A percentile compares a stretch with the other conserved stretches of the same genome.
Conservation (phyloP, 2,797 vertebrate genomes). For the Notolepis coatsorum region DNA sequence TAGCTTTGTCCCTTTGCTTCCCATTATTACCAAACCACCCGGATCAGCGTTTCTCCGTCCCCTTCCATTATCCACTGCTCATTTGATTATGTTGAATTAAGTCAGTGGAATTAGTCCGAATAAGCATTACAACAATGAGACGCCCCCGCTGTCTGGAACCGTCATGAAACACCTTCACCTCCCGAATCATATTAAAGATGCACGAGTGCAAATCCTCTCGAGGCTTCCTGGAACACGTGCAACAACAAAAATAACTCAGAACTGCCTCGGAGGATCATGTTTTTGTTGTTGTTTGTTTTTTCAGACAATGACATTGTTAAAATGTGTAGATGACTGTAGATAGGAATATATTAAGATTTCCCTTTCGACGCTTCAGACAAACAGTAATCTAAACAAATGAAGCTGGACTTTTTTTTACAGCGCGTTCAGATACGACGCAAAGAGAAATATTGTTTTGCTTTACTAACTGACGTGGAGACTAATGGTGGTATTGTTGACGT, state of each 20-base stretch:
- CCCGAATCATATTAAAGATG: constrained; percentile 43
- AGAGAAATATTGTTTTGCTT: no score
- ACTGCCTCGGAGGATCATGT: not conserved
- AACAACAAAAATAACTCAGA: constrained; percentile 12
- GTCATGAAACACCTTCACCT: constrained; percentile 20
- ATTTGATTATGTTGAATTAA: no score
- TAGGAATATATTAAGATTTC: not conserved
- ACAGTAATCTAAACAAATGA: not conserved
- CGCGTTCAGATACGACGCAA: no score
- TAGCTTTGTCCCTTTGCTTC: not conserved
- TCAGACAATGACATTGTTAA: not conserved
- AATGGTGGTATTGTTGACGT: no score
- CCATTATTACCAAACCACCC: not conserved
- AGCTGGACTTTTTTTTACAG: not conserved
- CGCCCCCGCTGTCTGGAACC: constrained; percentile 29
- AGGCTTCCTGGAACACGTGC: constrained; percentile 1
- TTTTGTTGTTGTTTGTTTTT: not conserved
- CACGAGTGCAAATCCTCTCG: constrained; percentile 33
- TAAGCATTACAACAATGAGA: constrained; percentile 11
- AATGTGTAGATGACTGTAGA: not conserved
- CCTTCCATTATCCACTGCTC: no score
- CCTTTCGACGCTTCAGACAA: not conserved
- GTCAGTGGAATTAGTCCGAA: constrained; percentile 27
- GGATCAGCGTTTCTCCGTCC: not conserved
- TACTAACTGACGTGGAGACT: no score